Percentiles rank a stretch among this genome's conserved stretches.
phyloP scores from a whole-genome alignment of 2,888 invertebrate genomes.

The Junonia oenone region DNA sequence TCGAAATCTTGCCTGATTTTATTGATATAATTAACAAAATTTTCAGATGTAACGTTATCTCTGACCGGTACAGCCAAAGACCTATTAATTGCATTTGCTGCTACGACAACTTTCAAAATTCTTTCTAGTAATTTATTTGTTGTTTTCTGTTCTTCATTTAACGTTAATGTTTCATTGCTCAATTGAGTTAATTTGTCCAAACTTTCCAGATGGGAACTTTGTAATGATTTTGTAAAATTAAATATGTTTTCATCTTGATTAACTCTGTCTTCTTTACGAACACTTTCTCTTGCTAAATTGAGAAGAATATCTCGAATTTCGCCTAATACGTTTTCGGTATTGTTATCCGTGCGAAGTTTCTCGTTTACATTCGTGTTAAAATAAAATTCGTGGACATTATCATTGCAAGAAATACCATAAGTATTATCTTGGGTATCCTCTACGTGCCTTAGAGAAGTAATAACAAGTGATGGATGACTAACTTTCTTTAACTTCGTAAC shows the following conservation, averaged over 20 bases:
- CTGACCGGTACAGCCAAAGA: neutral
- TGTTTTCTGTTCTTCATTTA: conserved; percentile 17
- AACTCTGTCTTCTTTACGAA: neutral
- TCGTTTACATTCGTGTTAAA: neutral
- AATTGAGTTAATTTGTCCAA: neutral
- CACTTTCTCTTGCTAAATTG: conserved; percentile 22
- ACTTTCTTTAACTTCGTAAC: conserved; percentile 41
- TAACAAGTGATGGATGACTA: conserved; percentile 28
- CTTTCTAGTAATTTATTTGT: conserved; percentile 33
- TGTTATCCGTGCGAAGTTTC: conserved; percentile 2
- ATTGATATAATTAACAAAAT: conserved; percentile 1
- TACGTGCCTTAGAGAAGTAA: conserved; percentile 42
- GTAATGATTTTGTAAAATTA: neutral
- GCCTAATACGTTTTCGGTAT: conserved; percentile 27
- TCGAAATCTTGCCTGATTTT: conserved; percentile 29
- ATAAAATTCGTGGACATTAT: neutral
- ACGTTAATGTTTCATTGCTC: neutral
- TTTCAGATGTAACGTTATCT: conserved; percentile 7
- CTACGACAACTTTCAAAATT: conserved; percentile 29
- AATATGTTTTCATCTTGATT: neutral
- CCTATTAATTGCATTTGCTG: conserved; percentile 9
- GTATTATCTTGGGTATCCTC: conserved; percentile 40
- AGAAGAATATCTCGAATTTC: conserved; percentile 37
- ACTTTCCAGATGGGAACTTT: neutral
- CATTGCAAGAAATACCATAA: conserved; percentile 40